Conservation (phyloP, 1,140 invertebrate species). For the Tachypleus tridentatus region DNA sequence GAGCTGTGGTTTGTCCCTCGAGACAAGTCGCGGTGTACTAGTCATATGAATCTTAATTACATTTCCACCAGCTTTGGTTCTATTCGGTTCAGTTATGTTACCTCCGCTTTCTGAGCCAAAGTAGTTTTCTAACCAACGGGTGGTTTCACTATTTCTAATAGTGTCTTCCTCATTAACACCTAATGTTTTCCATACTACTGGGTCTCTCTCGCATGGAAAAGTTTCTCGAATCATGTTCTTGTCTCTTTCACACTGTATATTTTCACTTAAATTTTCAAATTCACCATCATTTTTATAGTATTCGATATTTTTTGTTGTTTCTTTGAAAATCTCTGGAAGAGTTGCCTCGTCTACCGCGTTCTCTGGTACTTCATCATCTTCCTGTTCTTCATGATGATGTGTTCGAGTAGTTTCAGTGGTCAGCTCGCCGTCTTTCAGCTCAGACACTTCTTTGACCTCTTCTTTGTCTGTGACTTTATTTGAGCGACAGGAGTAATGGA, state of each 20-base stretch:
- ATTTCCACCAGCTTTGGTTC: constrained; percentile 18
- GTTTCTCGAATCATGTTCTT: too few species aligned
- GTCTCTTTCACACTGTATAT: too few species aligned
- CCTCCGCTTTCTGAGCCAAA: constrained; percentile 53
- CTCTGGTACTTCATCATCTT: constrained; percentile 39
- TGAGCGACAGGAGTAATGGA: constrained; percentile 36
- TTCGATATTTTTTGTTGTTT: constrained; percentile 41
- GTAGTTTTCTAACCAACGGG: constrained; percentile 75
- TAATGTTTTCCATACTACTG: too few species aligned
- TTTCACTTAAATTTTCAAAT: constrained; percentile 45
- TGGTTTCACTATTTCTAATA: constrained; percentile 38
- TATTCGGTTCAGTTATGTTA: constrained; percentile 13
- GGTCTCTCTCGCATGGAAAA: too few species aligned
- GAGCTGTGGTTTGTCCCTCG: too few species aligned
- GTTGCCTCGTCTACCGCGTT: constrained; percentile 29
- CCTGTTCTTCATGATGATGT: constrained; percentile 44
- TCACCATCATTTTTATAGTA: constrained; percentile 42
- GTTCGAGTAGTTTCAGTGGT: constrained; percentile 55
- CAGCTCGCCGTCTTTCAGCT: constrained; percentile 56
- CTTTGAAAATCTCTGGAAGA: constrained; percentile 37
- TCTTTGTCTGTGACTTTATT: constrained; percentile 63
- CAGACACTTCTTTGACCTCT: constrained; percentile 55
- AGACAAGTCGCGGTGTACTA: neutral
- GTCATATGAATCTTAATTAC: constrained; percentile 20
- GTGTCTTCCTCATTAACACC: too few species aligned